Evolutionary conservation across 2,888 invertebrate species (phyloP).

Genomic region (Tanytarsus gracilentus): DNA sequence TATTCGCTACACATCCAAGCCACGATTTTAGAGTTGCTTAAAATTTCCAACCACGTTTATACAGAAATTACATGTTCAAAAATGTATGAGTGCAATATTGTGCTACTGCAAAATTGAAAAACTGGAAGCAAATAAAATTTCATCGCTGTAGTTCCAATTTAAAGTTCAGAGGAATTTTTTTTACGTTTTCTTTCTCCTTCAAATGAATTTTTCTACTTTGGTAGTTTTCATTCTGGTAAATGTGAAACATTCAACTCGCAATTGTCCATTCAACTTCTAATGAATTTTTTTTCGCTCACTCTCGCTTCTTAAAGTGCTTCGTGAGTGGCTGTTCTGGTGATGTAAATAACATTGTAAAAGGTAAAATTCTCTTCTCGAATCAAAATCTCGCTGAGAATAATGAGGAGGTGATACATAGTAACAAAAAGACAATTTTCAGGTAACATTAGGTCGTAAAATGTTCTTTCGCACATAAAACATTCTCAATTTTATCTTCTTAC

Average conservation of each 20-base stretch:
- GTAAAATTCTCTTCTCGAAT: constrained; percentile 12
- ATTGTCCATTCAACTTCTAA: background rate
- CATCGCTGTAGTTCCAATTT: background rate
- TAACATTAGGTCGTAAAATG: background rate
- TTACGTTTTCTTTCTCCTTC: background rate
- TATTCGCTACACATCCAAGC: too few species aligned
- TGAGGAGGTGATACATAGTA: background rate
- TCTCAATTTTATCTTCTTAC: background rate
- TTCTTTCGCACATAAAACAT: background rate
- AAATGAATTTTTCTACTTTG: background rate
- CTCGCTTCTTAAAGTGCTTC: background rate
- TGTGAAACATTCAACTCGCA: background rate
- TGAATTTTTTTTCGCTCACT: background rate
- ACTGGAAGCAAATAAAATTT: too few species aligned
- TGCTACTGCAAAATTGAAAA: too few species aligned
- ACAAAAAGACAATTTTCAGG: background rate
- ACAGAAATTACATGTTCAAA: too few species aligned
- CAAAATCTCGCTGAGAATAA: constrained; percentile 16
- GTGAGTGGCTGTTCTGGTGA: background rate
- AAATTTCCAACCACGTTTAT: too few species aligned
- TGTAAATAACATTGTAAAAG: constrained; percentile 1
- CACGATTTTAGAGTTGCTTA: too few species aligned
- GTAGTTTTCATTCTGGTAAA: background rate
- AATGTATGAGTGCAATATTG: too few species aligned
- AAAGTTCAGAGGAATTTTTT: background rate